These are phyloP conservation scores for Callitettix versicolor DNA, from an alignment of 1,140 invertebrate genomes.

Conservation along the genomic window DNA sequence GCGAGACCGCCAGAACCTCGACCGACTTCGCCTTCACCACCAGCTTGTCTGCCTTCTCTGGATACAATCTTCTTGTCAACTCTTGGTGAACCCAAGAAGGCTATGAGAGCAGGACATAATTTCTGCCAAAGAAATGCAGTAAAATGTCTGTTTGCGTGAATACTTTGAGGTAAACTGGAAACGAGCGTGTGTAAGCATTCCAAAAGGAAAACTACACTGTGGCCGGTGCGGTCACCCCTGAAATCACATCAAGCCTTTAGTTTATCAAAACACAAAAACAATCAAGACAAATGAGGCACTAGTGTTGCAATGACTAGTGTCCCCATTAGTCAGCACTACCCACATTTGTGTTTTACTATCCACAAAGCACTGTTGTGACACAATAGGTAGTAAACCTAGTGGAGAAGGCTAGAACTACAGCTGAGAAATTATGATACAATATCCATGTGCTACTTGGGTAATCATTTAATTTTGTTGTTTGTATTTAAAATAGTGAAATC, in stretches of 20 bases:
- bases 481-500: too few relatives aligned
- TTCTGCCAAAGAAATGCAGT: conserved; percentile 84
- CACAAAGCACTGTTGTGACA: too few relatives aligned
- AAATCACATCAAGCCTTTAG: conserved; percentile 2
- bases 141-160: conserved; percentile 70
- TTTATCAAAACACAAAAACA: too few relatives aligned
- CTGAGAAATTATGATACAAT: too few relatives aligned
- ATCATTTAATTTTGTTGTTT: too few relatives aligned
- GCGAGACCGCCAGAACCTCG: conserved; percentile 59
- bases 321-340: too few relatives aligned
- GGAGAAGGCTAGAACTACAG: too few relatives aligned
- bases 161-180: conserved; percentile 66
- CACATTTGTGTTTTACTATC: too few relatives aligned
- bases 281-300: too few relatives aligned
- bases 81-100: conserved; percentile 69
- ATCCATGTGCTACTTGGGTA: too few relatives aligned
- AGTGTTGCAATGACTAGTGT: too few relatives aligned
- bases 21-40: conserved; percentile 34
- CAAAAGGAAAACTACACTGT: conserved; percentile 52
- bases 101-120: conserved; percentile 78
- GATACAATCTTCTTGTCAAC: conserved; percentile 61
- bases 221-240: conserved; percentile 12
- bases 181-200: conserved; percentile 79
- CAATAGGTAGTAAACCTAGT: too few relatives aligned
- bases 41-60: conserved; percentile 45